Evolutionary conservation across 2,113 vertebrate species (phyloP), one percentile per base, ranked within the genome.

Genomic region (Nanorana parkeri): DNA sequence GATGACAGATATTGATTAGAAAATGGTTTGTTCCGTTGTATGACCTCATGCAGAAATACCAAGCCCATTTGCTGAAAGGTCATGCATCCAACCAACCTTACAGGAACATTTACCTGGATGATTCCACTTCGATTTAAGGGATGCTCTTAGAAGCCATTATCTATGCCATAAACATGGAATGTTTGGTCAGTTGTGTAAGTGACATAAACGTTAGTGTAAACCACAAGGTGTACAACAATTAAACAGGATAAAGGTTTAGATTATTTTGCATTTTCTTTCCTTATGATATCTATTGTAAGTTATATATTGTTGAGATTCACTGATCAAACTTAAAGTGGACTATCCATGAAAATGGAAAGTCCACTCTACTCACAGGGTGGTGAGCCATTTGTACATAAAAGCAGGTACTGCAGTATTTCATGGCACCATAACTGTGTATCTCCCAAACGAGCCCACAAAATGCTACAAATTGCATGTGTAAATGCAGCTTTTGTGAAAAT

Each of bases 91-190:
- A 81, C 77, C 87, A 90, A 91, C 89, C 83, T 73, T 88, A 61
- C 85, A 75, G 79, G 86, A 86, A 87, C 83, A 91, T 96, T 75
- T 97, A 97, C 96, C 96, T 98, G 72, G 85, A 83, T 89, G 85
- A 89, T 85, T 93, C 92, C 92, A 93, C 61, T 89, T 94, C 88
- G 89, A 89, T 84, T 94, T 96, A 97, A 86, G 94, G 92, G 92
- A 90, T 88, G 90, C 89, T 89, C 92, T 93, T 94, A 94, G 94
- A 91, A 93, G 94, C 94, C 93, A 93, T 92, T 94, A 93, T 97
- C 97, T 98, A 95, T 80, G 95, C 95, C 96, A 94, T 91, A 97
- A 95, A 96, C 92, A 96, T 68, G 91, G 72, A 92, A 94, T 87
- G 86, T 89, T 86, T 84, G 86, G 88, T 94, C 92, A 94, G 78